Conservation (phyloP, 1,140 invertebrate species). For the Scaptomyza pallida region DNA sequence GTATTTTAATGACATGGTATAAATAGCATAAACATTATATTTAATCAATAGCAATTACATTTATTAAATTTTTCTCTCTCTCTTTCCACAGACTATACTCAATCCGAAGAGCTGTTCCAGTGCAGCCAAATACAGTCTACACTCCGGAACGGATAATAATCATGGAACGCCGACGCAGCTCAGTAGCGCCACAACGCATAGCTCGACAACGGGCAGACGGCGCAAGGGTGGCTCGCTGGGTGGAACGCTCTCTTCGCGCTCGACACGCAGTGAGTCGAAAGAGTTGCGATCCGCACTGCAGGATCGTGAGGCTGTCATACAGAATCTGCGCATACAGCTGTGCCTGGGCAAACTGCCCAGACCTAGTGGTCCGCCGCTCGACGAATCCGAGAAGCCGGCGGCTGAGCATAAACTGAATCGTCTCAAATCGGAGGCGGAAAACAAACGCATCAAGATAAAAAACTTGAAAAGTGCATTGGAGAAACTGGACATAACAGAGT, state of each 20-base stretch:
- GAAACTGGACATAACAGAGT: slow-evolving; percentile 91
- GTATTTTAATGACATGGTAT: background rate
- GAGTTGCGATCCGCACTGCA: slow-evolving; percentile 88
- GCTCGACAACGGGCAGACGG: slow-evolving; percentile 86
- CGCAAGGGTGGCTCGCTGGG: slow-evolving; percentile 84
- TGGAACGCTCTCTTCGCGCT: slow-evolving; percentile 71
- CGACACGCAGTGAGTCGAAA: slow-evolving; percentile 86
- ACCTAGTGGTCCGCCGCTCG: slow-evolving; percentile 81
- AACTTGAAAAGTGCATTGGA: slow-evolving; percentile 90
- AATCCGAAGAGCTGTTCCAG: slow-evolving; percentile 76
- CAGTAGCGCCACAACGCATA: slow-evolving; percentile 83
- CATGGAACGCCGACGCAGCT: slow-evolving; percentile 45
- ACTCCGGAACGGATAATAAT: slow-evolving; percentile 50
- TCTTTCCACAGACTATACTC: slow-evolving; percentile 68
- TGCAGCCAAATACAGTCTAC: slow-evolving; percentile 73
- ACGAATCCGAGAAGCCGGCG: slow-evolving; percentile 76
- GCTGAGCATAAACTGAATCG: slow-evolving; percentile 88
- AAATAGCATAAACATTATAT: background rate
- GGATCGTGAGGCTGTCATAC: slow-evolving; percentile 93
- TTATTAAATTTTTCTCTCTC: background rate
- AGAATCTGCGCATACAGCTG: slow-evolving; percentile 86
- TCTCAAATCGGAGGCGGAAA: slow-evolving; percentile 88
- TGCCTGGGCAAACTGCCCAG: slow-evolving; percentile 83
- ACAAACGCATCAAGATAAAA: slow-evolving; percentile 90
- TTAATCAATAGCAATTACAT: slow-evolving; percentile 25